Base-by-base conservation (phyloP, 30 jellyfish, hydroid and myxozoan species). In the Aurelia sp. region DNA sequence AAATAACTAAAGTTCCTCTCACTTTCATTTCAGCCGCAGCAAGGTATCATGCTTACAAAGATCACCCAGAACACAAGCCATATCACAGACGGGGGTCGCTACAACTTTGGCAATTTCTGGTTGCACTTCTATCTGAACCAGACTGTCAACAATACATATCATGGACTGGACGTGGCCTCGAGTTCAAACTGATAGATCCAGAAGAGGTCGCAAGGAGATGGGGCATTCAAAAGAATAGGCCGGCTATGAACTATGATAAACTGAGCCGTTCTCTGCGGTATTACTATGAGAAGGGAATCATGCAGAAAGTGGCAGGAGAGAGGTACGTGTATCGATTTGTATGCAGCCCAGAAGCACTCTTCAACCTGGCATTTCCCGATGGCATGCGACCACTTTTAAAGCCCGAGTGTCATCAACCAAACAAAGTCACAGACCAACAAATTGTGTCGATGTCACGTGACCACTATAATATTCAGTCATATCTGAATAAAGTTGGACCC, bases 271-370 rank as follows among this genome's bases (percentile, higher is more conserved):
- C 99, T 1, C 55, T 95, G 75, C 86, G 99, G 63, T 95, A 95
- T 85, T 95, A 95, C 63, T 95, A 95, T 74, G 99, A 95, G 55
- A 95, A 95, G 63, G 99, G 99, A 9, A 95, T 95, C 13, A 95
- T 95, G 99, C 99, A 95, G 80, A 95, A 95, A 85, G 99, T 95
- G 8, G 97, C 99, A 4, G 99, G 99, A 12, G 99, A 95, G 78
- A 73, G 99, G 55, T 95, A 95, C 50, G 99, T 95, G 9, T 95
- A 95, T 65, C 79, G 99, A 21, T 95, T 95, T 74, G 99, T 95
- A 17, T 95, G 99, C 90, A 88, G 94, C 33, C 97, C 97, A 13
- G 99, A 95, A 72, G 97, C 97, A 1, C 88, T 95, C 53, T 95
- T 89, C 82, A 95, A 84, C 61, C 85, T 95, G 63, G 97, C 99